Conservation (phyloP, 2,888 invertebrate species). For the Altica lythri region DNA sequence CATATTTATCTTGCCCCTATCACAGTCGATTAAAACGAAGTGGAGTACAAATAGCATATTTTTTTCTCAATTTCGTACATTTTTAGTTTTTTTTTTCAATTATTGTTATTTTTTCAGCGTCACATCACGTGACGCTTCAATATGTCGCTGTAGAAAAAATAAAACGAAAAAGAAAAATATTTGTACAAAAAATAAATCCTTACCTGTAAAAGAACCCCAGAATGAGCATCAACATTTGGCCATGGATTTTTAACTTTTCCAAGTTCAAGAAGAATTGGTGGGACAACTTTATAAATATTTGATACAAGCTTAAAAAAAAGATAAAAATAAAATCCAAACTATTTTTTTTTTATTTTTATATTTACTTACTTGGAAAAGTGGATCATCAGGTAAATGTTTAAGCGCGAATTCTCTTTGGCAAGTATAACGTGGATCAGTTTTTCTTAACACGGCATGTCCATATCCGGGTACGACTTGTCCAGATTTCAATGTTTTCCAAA, state of each 20-base stretch:
- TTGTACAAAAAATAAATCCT: slow-evolving; percentile 31
- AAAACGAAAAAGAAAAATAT: no score
- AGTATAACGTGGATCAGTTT: slow-evolving; percentile 90
- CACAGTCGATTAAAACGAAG: no score
- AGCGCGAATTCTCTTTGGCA: slow-evolving; percentile 94
- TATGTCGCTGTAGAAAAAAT: no score
- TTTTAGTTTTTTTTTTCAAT: no score
- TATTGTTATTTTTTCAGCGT: no score
- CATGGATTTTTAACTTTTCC: slow-evolving; percentile 98
- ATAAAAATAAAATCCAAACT: no score
- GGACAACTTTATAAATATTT: slow-evolving; percentile 89
- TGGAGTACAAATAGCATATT: no score
- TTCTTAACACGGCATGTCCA: slow-evolving; percentile 93
- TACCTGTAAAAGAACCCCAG: slow-evolving; percentile 89
- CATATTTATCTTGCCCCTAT: no score
- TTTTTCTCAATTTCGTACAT: no score
- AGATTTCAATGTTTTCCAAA: slow-evolving; percentile 95
- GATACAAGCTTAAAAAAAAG: slow-evolving; percentile 72
- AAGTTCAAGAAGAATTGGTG: slow-evolving; percentile 87
- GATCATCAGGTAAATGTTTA: slow-evolving; percentile 91
- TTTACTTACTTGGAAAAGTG: slow-evolving; percentile 80
- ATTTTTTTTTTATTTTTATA: no score
- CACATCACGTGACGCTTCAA: no score
- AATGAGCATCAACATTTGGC: slow-evolving; percentile 98
- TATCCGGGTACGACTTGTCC: slow-evolving; percentile 98